Percentiles rank a stretch among this genome's conserved stretches.
These are phyloP conservation scores for Seira sanloemensis DNA, from an alignment of 2,888 invertebrate genomes.

Conservation along the genomic window DNA sequence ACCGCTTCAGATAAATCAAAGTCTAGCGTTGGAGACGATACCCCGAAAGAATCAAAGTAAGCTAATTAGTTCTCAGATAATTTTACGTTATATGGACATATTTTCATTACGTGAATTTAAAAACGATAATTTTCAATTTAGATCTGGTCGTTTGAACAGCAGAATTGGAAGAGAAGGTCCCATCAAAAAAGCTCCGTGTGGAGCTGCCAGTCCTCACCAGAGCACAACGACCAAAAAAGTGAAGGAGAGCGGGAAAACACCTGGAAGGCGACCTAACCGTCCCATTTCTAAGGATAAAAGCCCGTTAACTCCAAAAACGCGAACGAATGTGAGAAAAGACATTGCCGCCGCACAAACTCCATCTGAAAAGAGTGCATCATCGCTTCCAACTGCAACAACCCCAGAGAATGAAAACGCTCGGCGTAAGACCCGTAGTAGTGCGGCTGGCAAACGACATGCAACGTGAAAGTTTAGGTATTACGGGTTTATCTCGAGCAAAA, in stretches of 20 bases:
- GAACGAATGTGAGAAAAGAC: conserved; percentile 69
- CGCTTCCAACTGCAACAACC: conserved; percentile 28
- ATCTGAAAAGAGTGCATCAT: conserved; percentile 24
- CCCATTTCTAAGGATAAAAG: conserved; percentile 64
- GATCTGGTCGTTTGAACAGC: conserved; percentile 63
- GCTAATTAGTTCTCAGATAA: not conserved
- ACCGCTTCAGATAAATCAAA: conserved; percentile 49
- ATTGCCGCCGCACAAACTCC: conserved; percentile 19
- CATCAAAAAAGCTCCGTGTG: conserved; percentile 48
- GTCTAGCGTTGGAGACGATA: conserved; percentile 62
- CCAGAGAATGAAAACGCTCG: conserved; percentile 72
- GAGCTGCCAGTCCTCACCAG: conserved; percentile 49
- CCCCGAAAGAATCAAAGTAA: conserved; percentile 54
- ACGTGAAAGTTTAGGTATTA: conserved; percentile 20
- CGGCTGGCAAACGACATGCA: conserved; percentile 65
- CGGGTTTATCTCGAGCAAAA: too few species aligned
- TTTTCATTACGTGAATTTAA: not conserved
- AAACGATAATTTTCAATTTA: conserved; percentile 28
- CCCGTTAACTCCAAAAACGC: conserved; percentile 68
- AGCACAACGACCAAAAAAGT: conserved; percentile 44
- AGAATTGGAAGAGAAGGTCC: conserved; percentile 41
- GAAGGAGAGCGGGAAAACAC: conserved; percentile 25
- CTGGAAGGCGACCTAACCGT: conserved; percentile 61
- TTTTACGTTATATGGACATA: not conserved
- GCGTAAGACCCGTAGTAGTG: conserved; percentile 73